Base-by-base conservation (phyloP, 2,797 vertebrate species). In the Acrocephalus scirpaceus region DNA sequence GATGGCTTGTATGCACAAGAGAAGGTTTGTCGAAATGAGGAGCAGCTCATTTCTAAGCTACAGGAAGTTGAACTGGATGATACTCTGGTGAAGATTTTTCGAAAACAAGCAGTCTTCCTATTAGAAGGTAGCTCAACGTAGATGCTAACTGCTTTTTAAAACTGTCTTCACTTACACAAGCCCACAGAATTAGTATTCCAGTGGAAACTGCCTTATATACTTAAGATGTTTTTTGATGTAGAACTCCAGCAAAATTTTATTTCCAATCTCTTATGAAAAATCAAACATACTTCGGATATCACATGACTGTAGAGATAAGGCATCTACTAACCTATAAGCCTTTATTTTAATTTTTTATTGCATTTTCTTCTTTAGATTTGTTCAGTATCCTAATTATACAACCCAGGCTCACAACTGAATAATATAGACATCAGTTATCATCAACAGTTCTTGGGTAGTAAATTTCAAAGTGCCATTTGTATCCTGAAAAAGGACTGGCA, bases 1-100 rank as follows among this genome's bases (percentile, higher is more conserved):
- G 99, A 99, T 48, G 99, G 99, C 90, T 98, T 99, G 19, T 99
- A 99, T 73, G 99, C 99, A 92, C 99, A 99, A 97, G 99, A 99
- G 98, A 99, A 99, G 81, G 98, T 99, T 95, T 99, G 99, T 97
- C 99, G 99, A 94, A 99, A 99, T 54, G 99, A 99, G 96, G 99
- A 99, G 96, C 99, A 99, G 94, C 98, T 99, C 78, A 97, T 99
- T 97, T 98, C 98, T 96, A 99, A 98, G 92, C 98, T 99, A 69
- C 99, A 99, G 94, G 99, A 99, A 97, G 98, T 99, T 73, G 98
- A 99, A 75, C 96, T 99, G 77, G 98, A 99, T 92, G 98, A 99
- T 96, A 97, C 97, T 73, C 96, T 99, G 96, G 98, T 99, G 97
- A 99, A 99, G 97, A 99, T 99, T 98, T 99, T 99, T 97, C 98